phyloP scores from a whole-genome alignment of 2,888 invertebrate species.

The Oxyteleia sp. region DNA sequence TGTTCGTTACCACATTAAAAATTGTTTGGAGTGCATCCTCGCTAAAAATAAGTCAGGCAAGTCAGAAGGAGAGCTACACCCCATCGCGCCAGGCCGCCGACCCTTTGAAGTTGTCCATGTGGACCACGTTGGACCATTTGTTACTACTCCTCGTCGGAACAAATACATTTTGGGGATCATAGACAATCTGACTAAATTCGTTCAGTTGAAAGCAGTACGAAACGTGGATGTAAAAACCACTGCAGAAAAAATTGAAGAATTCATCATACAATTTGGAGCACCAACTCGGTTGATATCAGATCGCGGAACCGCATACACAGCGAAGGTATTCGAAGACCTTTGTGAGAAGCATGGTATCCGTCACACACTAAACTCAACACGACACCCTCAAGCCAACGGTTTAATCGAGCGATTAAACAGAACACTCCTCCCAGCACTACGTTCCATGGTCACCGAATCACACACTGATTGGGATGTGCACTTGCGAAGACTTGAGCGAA shows the following conservation, averaged over 20 bases:
- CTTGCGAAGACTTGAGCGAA: background rate
- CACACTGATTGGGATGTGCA: background rate
- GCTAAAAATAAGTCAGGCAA: background rate
- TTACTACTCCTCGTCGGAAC: slow-evolving; percentile 36
- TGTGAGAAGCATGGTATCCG: slow-evolving; percentile 58
- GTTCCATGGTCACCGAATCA: background rate
- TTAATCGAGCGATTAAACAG: slow-evolving; percentile 14
- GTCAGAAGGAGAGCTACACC: background rate
- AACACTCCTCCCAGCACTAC: background rate
- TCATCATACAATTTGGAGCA: slow-evolving; percentile 70
- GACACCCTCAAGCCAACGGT: slow-evolving; percentile 73
- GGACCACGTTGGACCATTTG: slow-evolving; percentile 69
- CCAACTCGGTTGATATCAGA: slow-evolving; percentile 68
- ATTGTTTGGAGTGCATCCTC: slow-evolving; percentile 9
- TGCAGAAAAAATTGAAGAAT: slow-evolving; percentile 57
- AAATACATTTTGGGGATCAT: slow-evolving; percentile 63
- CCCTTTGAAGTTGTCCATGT: slow-evolving; percentile 41
- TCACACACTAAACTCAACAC: slow-evolving; percentile 59
- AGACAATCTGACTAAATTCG: slow-evolving; percentile 70
- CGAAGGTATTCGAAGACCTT: slow-evolving; percentile 57
- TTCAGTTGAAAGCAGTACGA: slow-evolving; percentile 58
- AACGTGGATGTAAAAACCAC: slow-evolving; percentile 46
- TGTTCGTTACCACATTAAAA: background rate
- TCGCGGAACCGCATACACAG: slow-evolving; percentile 66
- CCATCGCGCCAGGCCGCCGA: background rate